These are phyloP conservation scores for Papilio helenus DNA, from an alignment of 1,140 invertebrate genomes.

Conservation along the genomic window DNA sequence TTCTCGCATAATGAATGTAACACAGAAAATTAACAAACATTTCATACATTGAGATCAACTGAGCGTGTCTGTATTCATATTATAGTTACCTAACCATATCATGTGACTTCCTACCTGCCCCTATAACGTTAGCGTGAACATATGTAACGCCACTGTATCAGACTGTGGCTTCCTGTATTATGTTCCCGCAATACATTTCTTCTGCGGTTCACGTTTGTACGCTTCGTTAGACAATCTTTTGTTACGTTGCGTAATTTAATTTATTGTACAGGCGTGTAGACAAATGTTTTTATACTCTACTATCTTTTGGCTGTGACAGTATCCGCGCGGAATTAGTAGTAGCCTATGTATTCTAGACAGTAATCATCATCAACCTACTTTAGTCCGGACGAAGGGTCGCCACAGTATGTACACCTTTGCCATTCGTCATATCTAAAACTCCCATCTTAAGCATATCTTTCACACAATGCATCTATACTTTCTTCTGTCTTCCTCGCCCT, in stretches of 20 bases:
- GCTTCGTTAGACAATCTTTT: background rate
- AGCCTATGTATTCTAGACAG: too few relatives aligned
- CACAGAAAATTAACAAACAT: background rate
- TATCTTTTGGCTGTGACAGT: too few relatives aligned
- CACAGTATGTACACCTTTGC: too few relatives aligned
- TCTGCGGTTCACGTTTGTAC: conserved; percentile 14
- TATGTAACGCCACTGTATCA: conserved; percentile 7
- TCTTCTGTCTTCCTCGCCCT: too few relatives aligned
- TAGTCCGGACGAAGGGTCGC: too few relatives aligned
- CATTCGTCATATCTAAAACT: too few relatives aligned
- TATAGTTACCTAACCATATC: conserved; percentile 2
- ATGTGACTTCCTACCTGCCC: conserved; percentile 8
- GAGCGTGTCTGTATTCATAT: background rate
- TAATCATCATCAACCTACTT: too few relatives aligned
- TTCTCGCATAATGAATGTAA: background rate
- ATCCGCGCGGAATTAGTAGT: too few relatives aligned
- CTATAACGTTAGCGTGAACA: conserved; percentile 12
- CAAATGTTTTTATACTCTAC: background rate
- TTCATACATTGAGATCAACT: background rate
- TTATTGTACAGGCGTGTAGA: background rate
- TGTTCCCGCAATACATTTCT: conserved; percentile 11
- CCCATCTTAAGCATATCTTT: too few relatives aligned
- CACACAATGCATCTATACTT: too few relatives aligned
- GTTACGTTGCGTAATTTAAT: background rate
- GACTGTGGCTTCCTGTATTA: conserved; percentile 23